phyloP scores from a whole-genome alignment of 2,888 invertebrate species.

The Xylocampa areola region DNA sequence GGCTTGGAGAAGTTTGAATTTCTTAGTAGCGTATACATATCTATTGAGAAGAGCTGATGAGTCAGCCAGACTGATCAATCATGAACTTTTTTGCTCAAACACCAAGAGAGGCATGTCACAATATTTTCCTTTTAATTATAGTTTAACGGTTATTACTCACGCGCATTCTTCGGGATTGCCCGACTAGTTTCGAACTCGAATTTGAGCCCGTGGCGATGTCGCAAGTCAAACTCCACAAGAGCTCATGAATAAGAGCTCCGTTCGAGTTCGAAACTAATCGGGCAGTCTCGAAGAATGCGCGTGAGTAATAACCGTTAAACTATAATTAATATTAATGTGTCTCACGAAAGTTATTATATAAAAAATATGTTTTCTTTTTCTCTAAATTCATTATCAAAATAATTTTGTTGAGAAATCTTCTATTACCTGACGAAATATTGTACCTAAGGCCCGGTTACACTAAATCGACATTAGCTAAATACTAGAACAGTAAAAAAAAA shows the following conservation, averaged over 20 bases:
- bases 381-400: not conserved
- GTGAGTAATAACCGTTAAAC: no score
- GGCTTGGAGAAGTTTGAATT: conserved; percentile 17
- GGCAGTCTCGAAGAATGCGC: no score
- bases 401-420: not conserved
- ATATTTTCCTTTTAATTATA: no score
- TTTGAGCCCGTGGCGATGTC: no score
- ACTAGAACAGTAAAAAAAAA: conserved; percentile 28
- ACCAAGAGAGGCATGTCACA: not conserved
- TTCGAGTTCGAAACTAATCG: no score
- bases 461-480: conserved; percentile 19
- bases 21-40: conserved; percentile 11
- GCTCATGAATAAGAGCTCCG: no score
- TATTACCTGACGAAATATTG: not conserved
- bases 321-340: no score
- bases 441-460: not conserved
- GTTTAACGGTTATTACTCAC: no score
- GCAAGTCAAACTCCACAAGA: no score
- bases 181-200: no score
- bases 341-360: no score
- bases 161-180: no score
- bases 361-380: not conserved
- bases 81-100: not conserved
- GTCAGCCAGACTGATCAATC: conserved; percentile 18
- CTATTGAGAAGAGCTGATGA: conserved; percentile 22